Conservation (phyloP, 2,888 invertebrate genomes). For the Oligia latruncula region DNA sequence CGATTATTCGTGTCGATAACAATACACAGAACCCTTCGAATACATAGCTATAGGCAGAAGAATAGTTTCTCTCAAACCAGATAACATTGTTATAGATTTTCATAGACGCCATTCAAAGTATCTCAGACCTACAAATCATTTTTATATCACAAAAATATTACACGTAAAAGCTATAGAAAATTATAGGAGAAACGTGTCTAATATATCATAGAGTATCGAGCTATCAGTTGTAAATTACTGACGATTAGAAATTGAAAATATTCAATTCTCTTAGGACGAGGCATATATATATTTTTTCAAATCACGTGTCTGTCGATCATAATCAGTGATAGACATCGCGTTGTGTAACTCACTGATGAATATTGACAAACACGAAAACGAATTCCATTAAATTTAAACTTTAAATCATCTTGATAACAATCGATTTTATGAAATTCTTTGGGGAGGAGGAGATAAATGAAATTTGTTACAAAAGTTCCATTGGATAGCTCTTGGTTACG, state of each 20-base stretch:
- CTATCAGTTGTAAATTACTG: conserved; percentile 40
- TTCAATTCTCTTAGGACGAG: conserved; percentile 28
- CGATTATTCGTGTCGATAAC: conserved; percentile 73
- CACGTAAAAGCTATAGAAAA: conserved; percentile 39
- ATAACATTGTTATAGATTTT: conserved; percentile 57
- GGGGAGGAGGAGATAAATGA: conserved; percentile 84
- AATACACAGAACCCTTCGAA: conserved; percentile 57
- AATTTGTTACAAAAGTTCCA: conserved; percentile 89
- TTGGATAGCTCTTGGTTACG: conserved; percentile 83
- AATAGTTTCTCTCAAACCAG: conserved; percentile 47
- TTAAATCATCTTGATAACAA: conserved; percentile 86
- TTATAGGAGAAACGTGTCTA: conserved; percentile 49
- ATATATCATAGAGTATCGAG: conserved; percentile 39
- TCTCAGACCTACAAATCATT: conserved; percentile 53
- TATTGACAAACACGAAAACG: conserved; percentile 69
- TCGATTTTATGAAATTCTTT: conserved; percentile 87
- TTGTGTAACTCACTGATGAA: conserved; percentile 49
- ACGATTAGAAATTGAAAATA: conserved; percentile 33
- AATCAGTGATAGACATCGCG: conserved; percentile 37
- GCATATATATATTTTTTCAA: conserved; percentile 36
- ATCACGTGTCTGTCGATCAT: conserved; percentile 48
- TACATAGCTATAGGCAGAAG: conserved; percentile 41
- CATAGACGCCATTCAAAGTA: conserved; percentile 48
- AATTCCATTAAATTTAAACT: conserved; percentile 76
- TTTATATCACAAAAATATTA: conserved; percentile 49